These are phyloP conservation scores for Podarcis siculus DNA, from an alignment of 2,797 vertebrate genomes.

Conservation along the genomic window DNA sequence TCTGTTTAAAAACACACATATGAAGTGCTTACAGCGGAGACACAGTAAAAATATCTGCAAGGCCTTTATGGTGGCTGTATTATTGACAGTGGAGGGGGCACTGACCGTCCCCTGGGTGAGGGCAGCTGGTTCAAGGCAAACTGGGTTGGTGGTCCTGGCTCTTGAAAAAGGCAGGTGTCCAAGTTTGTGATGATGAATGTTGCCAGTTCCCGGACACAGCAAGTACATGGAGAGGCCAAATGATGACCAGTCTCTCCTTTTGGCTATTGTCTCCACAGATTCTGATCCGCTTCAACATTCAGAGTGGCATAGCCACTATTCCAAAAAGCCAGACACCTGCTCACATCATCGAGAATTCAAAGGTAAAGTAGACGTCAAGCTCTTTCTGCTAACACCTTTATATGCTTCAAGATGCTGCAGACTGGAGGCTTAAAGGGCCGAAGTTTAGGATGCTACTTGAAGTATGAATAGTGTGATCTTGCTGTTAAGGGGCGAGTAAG, in stretches of 20 bases:
- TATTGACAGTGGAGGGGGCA: no score
- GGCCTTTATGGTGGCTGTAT: background rate
- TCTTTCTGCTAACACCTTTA: background rate
- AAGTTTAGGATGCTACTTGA: background rate
- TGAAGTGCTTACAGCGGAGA: background rate
- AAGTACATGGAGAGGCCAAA: background rate
- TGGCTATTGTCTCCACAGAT: background rate
- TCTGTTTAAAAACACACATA: background rate
- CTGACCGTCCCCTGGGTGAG: background rate
- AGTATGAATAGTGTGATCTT: background rate
- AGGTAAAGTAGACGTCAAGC: background rate
- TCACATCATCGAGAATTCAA: background rate
- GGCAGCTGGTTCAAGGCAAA: background rate
- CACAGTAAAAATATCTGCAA: background rate
- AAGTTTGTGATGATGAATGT: background rate
- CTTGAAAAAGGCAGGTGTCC: background rate
- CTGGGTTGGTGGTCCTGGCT: background rate
- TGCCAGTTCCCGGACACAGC: background rate
- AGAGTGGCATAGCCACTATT: background rate
- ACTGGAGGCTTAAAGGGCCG: background rate
- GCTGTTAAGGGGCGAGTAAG: no score
- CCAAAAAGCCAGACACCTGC: constrained; percentile 5
- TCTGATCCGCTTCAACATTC: constrained; percentile 10
- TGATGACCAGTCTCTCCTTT: background rate
- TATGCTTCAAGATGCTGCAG: background rate